A percentile compares a stretch with the other conserved stretches of the same genome.
These are phyloP conservation scores for Salarias fasciatus DNA, from an alignment of 2,797 vertebrate genomes.

Conservation along the genomic window DNA sequence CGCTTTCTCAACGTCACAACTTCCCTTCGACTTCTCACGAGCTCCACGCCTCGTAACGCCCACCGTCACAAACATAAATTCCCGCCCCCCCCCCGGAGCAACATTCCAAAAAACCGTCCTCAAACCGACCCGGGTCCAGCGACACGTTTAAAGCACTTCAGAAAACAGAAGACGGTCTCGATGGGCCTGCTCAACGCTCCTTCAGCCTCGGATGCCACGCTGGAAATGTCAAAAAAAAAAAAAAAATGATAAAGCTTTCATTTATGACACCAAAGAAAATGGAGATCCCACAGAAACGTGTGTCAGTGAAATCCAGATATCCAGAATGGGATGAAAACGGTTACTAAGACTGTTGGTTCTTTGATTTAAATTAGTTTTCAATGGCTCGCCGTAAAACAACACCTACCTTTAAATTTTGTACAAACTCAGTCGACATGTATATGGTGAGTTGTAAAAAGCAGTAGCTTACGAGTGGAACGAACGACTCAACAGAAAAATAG, in stretches of 20 bases:
- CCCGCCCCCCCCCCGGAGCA: slow-evolving; percentile 28
- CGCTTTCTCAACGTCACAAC: slow-evolving; percentile 32
- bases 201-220: slow-evolving; percentile 2
- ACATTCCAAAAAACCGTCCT: slow-evolving; percentile 55
- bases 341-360: slow-evolving; percentile 52
- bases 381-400: slow-evolving; percentile 77
- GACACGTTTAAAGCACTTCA: slow-evolving; percentile 53
- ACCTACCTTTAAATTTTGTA: slow-evolving; percentile 78
- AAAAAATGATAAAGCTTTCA: slow-evolving; percentile 54
- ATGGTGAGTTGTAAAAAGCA: slow-evolving; percentile 75
- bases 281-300: slow-evolving; percentile 49
- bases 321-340: slow-evolving; percentile 27
- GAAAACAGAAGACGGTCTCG: slow-evolving; percentile 39
- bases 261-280: slow-evolving; percentile 55
- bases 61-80: slow-evolving; percentile 11
- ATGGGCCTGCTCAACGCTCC: slow-evolving; percentile 28
- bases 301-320: neutral
- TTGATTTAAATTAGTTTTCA: slow-evolving; percentile 66
- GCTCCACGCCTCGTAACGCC: slow-evolving; percentile 22
- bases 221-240: slow-evolving; percentile 22
- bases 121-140: slow-evolving; percentile 23
- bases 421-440: slow-evolving; percentile 74
- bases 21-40: slow-evolving; percentile 42
- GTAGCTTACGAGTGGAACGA: slow-evolving; percentile 61
- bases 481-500: slow-evolving; percentile 59